These are phyloP conservation scores for Chiroxiphia lanceolata DNA, from an alignment of 2,797 vertebrate species.

Conservation along the genomic window DNA sequence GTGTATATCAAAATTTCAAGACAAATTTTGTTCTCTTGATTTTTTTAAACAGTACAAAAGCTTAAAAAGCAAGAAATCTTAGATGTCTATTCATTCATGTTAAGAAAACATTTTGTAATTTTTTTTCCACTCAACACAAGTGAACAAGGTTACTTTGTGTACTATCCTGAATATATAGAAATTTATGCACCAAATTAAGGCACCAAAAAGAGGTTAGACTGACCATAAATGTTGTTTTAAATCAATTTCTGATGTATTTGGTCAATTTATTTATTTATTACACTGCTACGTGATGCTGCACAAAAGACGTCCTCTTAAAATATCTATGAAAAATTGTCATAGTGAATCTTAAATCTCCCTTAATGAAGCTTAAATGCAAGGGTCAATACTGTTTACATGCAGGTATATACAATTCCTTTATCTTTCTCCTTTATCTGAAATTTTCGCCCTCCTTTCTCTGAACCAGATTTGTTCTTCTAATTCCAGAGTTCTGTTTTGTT, in stretches of 20 bases:
- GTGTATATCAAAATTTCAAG: conserved; percentile 54
- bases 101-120: neutral
- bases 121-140: neutral
- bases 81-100: neutral
- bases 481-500: neutral
- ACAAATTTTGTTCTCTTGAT: conserved; percentile 37
- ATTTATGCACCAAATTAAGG: neutral
- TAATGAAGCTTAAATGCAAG: neutral
- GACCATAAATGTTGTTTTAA: neutral
- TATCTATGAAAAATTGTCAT: neutral
- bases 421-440: neutral
- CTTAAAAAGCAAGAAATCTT: conserved; percentile 40
- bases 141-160: neutral
- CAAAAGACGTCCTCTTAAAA: neutral
- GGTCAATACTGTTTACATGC: neutral
- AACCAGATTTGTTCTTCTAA: neutral
- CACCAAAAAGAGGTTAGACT: neutral
- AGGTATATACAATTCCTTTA: neutral
- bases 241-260: neutral
- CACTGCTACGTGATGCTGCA: neutral
- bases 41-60: conserved; percentile 40
- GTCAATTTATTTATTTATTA: neutral
- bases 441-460: neutral
- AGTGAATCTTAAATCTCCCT: neutral
- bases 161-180: neutral